phyloP scores from a whole-genome alignment of 2,888 invertebrate genomes.

The Drosophila infuscata region DNA sequence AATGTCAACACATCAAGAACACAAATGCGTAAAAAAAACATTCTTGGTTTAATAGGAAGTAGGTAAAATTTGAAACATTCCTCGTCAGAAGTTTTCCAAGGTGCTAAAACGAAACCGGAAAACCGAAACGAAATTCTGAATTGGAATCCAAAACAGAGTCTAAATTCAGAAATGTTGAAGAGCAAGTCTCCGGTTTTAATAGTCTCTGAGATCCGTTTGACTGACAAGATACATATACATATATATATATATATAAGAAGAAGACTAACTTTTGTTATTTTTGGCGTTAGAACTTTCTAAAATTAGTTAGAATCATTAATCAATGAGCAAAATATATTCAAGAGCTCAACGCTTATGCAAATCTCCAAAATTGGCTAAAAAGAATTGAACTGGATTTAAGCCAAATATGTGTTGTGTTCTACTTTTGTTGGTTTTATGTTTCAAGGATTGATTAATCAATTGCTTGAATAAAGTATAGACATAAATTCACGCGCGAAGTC shows the following conservation, averaged over 20 bases:
- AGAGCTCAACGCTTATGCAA: background rate
- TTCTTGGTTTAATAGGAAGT: constrained; percentile 25
- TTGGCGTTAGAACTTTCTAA: background rate
- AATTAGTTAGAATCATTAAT: background rate
- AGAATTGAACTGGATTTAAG: background rate
- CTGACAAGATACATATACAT: background rate
- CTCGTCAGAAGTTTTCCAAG: background rate
- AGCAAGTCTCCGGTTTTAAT: background rate
- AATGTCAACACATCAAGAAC: constrained; percentile 1
- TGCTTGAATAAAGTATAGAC: background rate
- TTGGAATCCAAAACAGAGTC: background rate
- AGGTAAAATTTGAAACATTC: constrained; percentile 13
- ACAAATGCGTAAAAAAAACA: constrained; percentile 20
- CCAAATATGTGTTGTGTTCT: background rate
- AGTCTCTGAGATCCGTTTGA: background rate
- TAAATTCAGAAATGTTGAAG: background rate
- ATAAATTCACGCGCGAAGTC: background rate
- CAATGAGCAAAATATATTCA: background rate
- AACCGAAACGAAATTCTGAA: background rate
- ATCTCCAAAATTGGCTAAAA: background rate
- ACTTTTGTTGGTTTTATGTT: background rate
- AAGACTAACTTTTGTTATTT: background rate
- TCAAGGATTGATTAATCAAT: background rate
- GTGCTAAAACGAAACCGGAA: background rate
- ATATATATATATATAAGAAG: background rate